Percentiles rank a stretch among this genome's conserved stretches.
phyloP scores from a whole-genome alignment of 2,113 vertebrate genomes.

The Rhynchopsitta pachyrhyncha region DNA sequence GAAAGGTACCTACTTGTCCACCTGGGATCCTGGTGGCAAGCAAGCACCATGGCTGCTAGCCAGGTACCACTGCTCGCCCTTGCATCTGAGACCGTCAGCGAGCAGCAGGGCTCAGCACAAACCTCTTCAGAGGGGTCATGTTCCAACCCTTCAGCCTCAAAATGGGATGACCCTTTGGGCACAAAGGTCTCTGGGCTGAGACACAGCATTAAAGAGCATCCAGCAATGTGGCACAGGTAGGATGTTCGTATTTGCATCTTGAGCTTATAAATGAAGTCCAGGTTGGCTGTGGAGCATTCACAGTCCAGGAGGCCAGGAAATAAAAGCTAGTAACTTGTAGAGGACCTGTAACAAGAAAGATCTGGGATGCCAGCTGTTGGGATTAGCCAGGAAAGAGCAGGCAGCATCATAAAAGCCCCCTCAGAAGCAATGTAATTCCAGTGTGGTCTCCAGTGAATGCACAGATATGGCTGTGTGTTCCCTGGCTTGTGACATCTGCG shows the following conservation, averaged over 20 bases:
- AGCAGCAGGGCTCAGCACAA: neutral
- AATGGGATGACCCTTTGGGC: neutral
- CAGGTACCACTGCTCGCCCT: neutral
- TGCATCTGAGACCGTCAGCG: rapidly evolving
- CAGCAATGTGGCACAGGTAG: neutral
- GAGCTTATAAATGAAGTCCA: neutral
- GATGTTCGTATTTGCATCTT: neutral
- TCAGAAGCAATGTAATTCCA: neutral
- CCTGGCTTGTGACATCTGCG: neutral
- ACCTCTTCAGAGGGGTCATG: neutral
- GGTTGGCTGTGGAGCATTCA: neutral
- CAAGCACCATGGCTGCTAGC: rapidly evolving
- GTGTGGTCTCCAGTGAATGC: neutral
- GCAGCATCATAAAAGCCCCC: neutral
- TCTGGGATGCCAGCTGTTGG: neutral
- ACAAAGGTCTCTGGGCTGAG: neutral
- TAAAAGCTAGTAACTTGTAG: neutral
- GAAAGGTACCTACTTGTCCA: neutral
- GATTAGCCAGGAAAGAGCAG: neutral
- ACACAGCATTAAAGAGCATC: neutral
- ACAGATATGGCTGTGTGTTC: neutral
- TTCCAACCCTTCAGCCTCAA: neutral
- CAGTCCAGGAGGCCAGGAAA: neutral
- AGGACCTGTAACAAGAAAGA: neutral
- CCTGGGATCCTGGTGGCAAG: neutral